Evolutionary conservation across 2,888 invertebrate genomes (phyloP).

Genomic region (Neocrepidodera transversa): DNA sequence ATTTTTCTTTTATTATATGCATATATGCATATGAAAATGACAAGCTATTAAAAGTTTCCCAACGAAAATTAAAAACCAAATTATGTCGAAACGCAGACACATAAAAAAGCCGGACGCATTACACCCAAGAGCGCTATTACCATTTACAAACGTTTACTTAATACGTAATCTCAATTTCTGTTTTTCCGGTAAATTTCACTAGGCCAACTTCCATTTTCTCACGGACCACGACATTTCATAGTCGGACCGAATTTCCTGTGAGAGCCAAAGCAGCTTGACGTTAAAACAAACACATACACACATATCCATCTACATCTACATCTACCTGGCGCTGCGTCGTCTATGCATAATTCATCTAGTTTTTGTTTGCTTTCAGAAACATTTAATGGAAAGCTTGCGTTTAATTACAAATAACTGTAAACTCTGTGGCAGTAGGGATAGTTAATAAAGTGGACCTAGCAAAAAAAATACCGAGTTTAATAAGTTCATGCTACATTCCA

Average conservation of each 20-base stretch:
- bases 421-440: background rate
- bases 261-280: slow-evolving; percentile 2
- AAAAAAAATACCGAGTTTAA: too few relatives aligned
- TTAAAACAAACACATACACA: slow-evolving; percentile 8
- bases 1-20: too few relatives aligned
- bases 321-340: slow-evolving; percentile 2
- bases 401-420: slow-evolving; percentile 13
- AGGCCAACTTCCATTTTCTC: slow-evolving; percentile 5
- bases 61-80: too few relatives aligned
- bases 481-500: too few relatives aligned
- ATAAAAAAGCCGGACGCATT: too few relatives aligned
- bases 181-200: slow-evolving; percentile 12
- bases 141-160: slow-evolving; percentile 2
- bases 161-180: slow-evolving; percentile 2
- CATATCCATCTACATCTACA: slow-evolving; percentile 14
- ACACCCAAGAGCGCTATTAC: background rate
- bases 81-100: too few relatives aligned
- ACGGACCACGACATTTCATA: slow-evolving; percentile 10
- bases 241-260: slow-evolving; percentile 2
- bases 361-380: slow-evolving; percentile 15
- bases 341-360: slow-evolving; percentile 17
- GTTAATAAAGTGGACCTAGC: too few relatives aligned
- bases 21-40: too few relatives aligned
- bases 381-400: background rate
- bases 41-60: too few relatives aligned